Evolutionary conservation across 2,888 invertebrate genomes (phyloP).

Genomic region (Drosophila maculinotata): DNA sequence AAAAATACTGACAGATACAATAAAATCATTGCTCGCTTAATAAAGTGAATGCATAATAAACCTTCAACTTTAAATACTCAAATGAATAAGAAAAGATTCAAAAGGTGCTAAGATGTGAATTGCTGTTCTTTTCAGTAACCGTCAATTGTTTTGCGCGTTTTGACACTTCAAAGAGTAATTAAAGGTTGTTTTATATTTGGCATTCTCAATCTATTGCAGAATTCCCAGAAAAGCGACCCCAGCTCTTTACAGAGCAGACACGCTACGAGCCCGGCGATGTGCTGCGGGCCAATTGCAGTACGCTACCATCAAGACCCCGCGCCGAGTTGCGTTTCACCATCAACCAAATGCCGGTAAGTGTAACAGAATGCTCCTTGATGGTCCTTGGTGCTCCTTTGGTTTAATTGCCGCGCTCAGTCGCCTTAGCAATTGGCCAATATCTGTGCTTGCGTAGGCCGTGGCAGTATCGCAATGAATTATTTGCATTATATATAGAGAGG

Average conservation of each 20-base stretch:
- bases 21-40: too few relatives aligned
- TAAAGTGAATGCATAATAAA: too few relatives aligned
- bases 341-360: constrained; percentile 91
- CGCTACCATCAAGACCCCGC: constrained; percentile 90
- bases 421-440: constrained; percentile 4
- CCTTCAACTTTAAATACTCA: too few relatives aligned
- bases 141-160: too few relatives aligned
- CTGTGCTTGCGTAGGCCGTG: not conserved
- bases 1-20: too few relatives aligned
- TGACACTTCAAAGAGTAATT: too few relatives aligned
- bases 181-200: not conserved
- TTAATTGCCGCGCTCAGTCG: not conserved
- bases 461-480: constrained; percentile 7
- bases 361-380: not conserved
- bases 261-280: constrained; percentile 91
- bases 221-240: constrained; percentile 89
- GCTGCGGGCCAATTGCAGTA: constrained; percentile 91
- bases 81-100: too few relatives aligned
- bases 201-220: constrained; percentile 86
- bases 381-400: not conserved
- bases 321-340: constrained; percentile 91
- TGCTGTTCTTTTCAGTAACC: too few relatives aligned
- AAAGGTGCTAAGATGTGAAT: too few relatives aligned
- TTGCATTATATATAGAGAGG: constrained; percentile 23
- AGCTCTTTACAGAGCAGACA: constrained; percentile 89